Evolutionary conservation across 2,888 invertebrate genomes (phyloP).

Genomic region (Rhingia campestris): DNA sequence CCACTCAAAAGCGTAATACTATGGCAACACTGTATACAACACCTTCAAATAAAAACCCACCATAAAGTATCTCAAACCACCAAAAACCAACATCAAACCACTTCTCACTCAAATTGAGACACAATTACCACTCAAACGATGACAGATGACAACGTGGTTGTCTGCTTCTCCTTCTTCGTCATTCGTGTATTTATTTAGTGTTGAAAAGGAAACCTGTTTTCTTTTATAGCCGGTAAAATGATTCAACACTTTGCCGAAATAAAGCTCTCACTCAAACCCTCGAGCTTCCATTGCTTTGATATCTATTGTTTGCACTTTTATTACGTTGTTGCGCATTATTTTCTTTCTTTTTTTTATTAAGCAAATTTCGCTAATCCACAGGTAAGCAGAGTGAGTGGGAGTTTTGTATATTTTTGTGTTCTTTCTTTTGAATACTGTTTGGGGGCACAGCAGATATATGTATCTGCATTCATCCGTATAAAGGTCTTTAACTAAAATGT

Average conservation of each 20-base stretch:
- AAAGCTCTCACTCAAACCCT: conserved; percentile 12
- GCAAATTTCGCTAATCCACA: conserved; percentile 49
- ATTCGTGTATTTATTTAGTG: conserved; percentile 20
- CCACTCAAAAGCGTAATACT: too few species aligned
- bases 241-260: conserved; percentile 35
- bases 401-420: conserved; percentile 2
- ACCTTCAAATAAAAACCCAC: too few species aligned
- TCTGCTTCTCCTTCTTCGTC: background rate
- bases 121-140: conserved; percentile 11
- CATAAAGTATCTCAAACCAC: background rate
- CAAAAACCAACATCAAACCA: background rate
- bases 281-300: background rate
- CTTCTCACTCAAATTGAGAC: background rate
- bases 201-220: conserved; percentile 41
- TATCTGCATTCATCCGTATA: conserved; percentile 43
- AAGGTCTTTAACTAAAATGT: conserved; percentile 28
- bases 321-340: conserved; percentile 11
- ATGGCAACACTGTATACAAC: too few species aligned
- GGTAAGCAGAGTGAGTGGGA: conserved; percentile 38
- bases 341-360: conserved; percentile 4
- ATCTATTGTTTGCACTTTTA: conserved; percentile 1
- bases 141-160: conserved; percentile 39
- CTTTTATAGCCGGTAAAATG: conserved; percentile 46
- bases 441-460: background rate
- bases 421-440: conserved; percentile 14